These are phyloP conservation scores for Thymallus thymallus DNA, from an alignment of 2,113 vertebrate species.

Conservation along the genomic window DNA sequence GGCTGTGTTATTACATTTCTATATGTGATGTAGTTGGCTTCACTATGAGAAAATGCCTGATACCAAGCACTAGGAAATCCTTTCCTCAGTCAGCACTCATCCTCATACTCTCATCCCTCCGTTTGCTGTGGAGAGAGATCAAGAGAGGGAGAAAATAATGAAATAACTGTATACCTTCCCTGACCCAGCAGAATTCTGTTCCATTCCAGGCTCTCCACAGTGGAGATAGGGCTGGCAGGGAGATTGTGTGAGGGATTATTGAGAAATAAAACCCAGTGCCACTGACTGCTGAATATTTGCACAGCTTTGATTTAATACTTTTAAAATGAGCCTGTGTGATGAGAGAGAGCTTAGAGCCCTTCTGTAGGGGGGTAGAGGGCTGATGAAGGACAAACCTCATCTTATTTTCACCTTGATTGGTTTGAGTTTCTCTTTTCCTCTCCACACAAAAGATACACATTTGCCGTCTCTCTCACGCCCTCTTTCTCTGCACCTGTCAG, in stretches of 20 bases:
- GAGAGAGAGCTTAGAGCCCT: not conserved
- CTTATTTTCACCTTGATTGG: not conserved
- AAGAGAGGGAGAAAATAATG: no score
- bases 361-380: no score
- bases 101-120: not conserved
- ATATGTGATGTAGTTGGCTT: not conserved
- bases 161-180: no score
- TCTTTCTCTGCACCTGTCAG: not conserved
- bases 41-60: no score
- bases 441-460: not conserved
- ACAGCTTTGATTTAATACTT: not conserved
- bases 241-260: slow-evolving; percentile 11
- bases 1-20: not conserved
- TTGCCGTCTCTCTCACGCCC: not conserved
- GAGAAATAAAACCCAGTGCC: slow-evolving; percentile 6
- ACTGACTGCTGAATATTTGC: slow-evolving; percentile 2
- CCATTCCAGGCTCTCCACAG: no score
- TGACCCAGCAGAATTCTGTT: no score
- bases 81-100: slow-evolving; percentile 14
- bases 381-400: no score
- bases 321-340: not conserved
- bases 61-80: no score
- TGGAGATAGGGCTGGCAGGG: not conserved
- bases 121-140: not conserved
- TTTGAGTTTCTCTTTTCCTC: not conserved